These are phyloP conservation scores for Dicyrtoma fusca DNA, from an alignment of 2,888 invertebrate species.

Conservation along the genomic window DNA sequence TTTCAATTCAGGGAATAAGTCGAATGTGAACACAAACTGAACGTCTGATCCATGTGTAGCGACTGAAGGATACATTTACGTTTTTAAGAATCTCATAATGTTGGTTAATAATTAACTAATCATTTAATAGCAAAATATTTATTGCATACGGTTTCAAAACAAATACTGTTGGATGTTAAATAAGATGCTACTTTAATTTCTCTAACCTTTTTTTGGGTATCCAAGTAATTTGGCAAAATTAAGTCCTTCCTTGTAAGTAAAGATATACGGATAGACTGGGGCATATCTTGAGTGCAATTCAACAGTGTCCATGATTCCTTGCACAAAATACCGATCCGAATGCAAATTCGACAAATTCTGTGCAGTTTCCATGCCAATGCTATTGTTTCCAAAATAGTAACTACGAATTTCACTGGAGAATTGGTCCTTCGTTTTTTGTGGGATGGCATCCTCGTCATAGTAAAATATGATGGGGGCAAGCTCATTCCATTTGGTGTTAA, in stretches of 20 bases:
- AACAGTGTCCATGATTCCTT: neutral
- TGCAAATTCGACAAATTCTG: neutral
- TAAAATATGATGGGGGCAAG: neutral
- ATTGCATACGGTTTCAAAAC: no score
- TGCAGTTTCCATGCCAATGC: neutral
- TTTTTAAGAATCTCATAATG: no score
- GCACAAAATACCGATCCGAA: neutral
- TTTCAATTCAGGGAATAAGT: no score
- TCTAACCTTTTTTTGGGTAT: no score
- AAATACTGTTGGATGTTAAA: no score
- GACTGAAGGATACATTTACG: no score
- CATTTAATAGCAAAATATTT: no score
- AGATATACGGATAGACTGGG: neutral
- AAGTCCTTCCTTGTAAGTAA: neutral
- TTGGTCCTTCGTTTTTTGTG: neutral
- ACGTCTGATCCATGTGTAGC: no score
- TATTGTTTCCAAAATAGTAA: neutral
- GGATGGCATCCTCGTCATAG: neutral
- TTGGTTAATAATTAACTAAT: no score
- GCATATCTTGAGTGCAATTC: neutral
- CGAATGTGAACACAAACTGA: no score
- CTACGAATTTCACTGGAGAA: neutral
- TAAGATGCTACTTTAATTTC: no score
- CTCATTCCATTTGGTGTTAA: neutral
- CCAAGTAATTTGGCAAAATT: no score